phyloP scores from a whole-genome alignment of 2,113 vertebrate genomes.

The Phylloscopus trochilus region DNA sequence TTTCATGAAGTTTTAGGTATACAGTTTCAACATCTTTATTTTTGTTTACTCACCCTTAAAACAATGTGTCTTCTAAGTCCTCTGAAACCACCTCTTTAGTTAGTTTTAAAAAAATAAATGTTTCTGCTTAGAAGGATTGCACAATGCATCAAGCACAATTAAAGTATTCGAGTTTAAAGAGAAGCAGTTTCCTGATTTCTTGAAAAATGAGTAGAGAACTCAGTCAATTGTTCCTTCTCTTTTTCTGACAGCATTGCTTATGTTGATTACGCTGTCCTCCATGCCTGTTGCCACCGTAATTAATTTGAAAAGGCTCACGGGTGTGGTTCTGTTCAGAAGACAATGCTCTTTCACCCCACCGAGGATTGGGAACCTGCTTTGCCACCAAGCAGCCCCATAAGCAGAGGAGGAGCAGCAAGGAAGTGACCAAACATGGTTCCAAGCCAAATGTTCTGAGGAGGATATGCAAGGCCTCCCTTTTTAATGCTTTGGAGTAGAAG shows the following conservation, averaged over 20 bases:
- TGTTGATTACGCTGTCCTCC: neutral
- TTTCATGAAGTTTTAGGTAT: neutral
- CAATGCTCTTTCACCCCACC: neutral
- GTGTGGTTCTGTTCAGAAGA: neutral
- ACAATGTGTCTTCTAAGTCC: neutral
- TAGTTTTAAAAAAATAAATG: neutral
- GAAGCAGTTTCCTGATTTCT: neutral
- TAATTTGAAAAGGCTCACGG: neutral
- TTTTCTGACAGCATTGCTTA: neutral
- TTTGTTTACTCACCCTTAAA: neutral
- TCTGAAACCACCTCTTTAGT: neutral
- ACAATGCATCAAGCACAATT: neutral
- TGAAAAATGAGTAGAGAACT: neutral
- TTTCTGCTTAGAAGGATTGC: neutral
- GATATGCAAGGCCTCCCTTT: neutral
- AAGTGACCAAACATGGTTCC: neutral
- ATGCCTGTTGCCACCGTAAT: fast-evolving
- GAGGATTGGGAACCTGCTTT: neutral
- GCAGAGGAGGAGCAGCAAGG: neutral
- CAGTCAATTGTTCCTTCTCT: neutral
- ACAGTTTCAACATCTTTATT: neutral
- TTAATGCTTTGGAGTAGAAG: neutral
- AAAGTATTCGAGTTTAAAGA: neutral
- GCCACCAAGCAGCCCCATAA: neutral
- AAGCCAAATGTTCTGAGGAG: neutral